Conservation (phyloP, 2,888 invertebrate genomes). For the Podabrus alpinus region DNA sequence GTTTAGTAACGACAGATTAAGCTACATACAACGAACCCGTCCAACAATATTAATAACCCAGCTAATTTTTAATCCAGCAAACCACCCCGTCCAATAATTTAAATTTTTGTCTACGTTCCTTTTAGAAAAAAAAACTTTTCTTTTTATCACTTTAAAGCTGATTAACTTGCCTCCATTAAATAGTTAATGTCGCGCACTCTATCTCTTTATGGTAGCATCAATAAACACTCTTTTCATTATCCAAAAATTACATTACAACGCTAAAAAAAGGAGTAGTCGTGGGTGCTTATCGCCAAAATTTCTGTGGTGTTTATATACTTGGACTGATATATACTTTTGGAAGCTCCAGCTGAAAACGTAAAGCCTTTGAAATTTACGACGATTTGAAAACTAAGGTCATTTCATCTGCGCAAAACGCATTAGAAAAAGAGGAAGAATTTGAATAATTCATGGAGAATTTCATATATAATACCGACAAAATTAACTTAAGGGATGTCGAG, state of each 20-base stretch:
- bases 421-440: background rate
- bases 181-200: background rate
- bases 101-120: background rate
- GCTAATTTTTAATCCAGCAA: conserved; percentile 1
- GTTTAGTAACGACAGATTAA: conserved; percentile 19
- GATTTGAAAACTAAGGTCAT: background rate
- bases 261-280: background rate
- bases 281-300: background rate
- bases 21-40: conserved; percentile 2
- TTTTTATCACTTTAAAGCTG: background rate
- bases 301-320: background rate
- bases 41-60: background rate
- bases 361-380: conserved; percentile 1
- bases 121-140: background rate
- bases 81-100: conserved; percentile 1
- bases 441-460: background rate
- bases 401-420: background rate
- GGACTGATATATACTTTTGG: background rate
- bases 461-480: background rate
- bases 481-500: background rate
- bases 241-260: background rate
- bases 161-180: background rate
- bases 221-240: background rate
- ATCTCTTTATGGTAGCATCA: background rate
- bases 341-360: conserved; percentile 1